Evolutionary conservation across 2,797 vertebrate species (phyloP).

Genomic region (Pseudotriccus pelzelni): DNA sequence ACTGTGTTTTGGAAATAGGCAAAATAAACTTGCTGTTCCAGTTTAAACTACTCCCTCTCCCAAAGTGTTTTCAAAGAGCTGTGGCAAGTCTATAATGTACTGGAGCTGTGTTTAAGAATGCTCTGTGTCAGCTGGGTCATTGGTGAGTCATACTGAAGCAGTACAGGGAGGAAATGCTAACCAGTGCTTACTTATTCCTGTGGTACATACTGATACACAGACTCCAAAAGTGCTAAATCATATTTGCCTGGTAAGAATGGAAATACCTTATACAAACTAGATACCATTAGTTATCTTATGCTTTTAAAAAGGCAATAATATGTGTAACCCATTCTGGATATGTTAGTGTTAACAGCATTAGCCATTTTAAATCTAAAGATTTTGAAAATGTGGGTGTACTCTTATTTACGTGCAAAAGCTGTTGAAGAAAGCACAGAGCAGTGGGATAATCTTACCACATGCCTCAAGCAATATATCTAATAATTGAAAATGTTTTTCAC

Average conservation of each 20-base stretch:
- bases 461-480: neutral
- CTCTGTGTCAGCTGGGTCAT: neutral
- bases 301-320: neutral
- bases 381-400: neutral
- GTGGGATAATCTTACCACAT: neutral
- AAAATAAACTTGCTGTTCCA: neutral
- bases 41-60: neutral
- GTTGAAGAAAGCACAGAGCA: neutral
- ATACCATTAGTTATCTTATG: neutral
- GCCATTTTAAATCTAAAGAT: neutral
- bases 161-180: neutral
- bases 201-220: neutral
- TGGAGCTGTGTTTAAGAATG: neutral
- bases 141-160: neutral
- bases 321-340: neutral
- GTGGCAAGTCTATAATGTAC: accelerated
- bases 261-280: neutral
- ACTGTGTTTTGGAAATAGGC: neutral
- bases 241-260: neutral
- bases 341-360: neutral
- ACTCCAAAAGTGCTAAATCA: neutral
- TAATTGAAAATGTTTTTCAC: neutral
- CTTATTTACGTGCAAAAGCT: neutral
- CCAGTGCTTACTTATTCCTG: neutral
- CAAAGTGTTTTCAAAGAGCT: neutral